Conservation (phyloP, 2,113 vertebrate species). For the Upupa epops region DNA sequence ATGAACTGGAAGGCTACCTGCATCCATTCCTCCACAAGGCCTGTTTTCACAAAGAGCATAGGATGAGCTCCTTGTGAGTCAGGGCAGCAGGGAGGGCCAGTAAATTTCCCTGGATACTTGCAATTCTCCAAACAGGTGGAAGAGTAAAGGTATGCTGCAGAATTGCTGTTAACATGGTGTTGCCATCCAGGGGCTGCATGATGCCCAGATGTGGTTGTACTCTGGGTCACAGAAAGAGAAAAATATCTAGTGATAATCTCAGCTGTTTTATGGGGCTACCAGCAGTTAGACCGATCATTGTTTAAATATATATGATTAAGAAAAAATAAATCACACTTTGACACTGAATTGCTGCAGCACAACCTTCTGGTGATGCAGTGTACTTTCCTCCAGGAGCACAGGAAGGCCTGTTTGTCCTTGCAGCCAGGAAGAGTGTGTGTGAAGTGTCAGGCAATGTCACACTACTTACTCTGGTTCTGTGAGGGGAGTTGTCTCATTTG, state of each 20-base stretch:
- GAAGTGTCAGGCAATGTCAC: background rate
- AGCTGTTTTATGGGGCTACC: accelerated
- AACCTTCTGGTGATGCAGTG: background rate
- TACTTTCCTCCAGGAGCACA: background rate
- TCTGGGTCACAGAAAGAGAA: background rate
- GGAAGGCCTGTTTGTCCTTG: background rate
- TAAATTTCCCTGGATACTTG: background rate
- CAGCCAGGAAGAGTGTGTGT: background rate
- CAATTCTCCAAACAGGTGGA: background rate
- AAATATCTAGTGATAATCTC: background rate
- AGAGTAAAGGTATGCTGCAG: background rate
- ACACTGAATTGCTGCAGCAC: background rate
- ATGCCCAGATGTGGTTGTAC: background rate
- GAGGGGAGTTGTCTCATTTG: constrained; percentile 90
- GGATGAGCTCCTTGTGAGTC: background rate
- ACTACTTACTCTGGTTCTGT: constrained; percentile 87
- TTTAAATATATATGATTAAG: background rate
- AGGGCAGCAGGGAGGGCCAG: background rate
- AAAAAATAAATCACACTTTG: background rate
- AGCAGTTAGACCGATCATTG: background rate
- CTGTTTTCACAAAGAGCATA: background rate
- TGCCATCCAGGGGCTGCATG: background rate
- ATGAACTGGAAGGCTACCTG: background rate
- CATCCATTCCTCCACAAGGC: background rate
- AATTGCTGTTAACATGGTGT: accelerated